Base-by-base conservation (phyloP, 2,888 invertebrate species). In the Drosophila mimica region DNA sequence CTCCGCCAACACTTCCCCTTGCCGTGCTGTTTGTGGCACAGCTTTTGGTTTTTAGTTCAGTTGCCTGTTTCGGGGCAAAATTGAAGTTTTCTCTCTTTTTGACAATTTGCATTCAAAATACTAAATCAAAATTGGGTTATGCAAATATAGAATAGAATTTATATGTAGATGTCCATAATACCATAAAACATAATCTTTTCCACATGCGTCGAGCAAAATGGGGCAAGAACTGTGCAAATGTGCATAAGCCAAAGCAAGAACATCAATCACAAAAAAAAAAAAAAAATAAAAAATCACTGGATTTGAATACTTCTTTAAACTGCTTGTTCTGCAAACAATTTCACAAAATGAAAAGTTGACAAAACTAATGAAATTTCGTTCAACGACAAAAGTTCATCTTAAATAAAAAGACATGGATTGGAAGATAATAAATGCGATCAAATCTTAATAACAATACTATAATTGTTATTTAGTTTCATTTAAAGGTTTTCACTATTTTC, bases 121-220 rank as follows among this genome's bases (percentile, higher is more conserved):
- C 46, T 80, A 57, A 74, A 79, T 79, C 74, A 82, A 74, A 79
- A 66, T 82, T 82, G 79, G 74, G 79, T 70, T 77, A 80, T 60
- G 70, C 57, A 76, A 76, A 76, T 79, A 68, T 28, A 31, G 54
- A 25, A 38, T 43, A 34, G 15, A 25, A 46, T 49, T 25, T 53
- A 9, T 53, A 30, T 49, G 15, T 34, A 30, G 13, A 6, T 20
- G 31, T 30, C 43, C 8, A 25, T 28, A 25, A 51, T 46, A 20
- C 31, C n/a, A 40, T 40, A 62, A 11, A 58, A 61, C 38, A 49
- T 8, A 49, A 28, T 62, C 33, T 34, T 9, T 33, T 25, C 15
- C 20, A 53, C 5, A 33, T 33, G 31, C 15, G 13, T 13, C 0
- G 7, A 8, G 15, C 15, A 8, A 25, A 25, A 15, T 46, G 46